Base-by-base conservation (phyloP, 2,888 invertebrate genomes). In the Microplitis manilae region DNA sequence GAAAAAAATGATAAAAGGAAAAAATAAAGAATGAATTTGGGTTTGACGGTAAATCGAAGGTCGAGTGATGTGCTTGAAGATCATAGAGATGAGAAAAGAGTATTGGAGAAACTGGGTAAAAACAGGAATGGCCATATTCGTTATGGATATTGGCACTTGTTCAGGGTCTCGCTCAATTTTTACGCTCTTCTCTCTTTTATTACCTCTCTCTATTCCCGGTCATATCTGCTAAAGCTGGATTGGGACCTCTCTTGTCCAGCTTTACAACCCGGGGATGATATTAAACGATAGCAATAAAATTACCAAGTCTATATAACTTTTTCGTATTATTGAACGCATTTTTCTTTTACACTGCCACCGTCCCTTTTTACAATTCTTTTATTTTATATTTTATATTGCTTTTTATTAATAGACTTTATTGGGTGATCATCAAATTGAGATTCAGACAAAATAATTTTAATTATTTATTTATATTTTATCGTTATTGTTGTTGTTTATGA, bases 111-210 rank as follows among this genome's bases (percentile, higher is more conserved):
- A 30, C 15, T 70, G 5, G 70, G 64, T 69, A 69, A 75, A 75
- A 75, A 75, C 69, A 64, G 69, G 61, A 75, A 69, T 20, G 62
- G 64, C 75, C 64, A 64, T 69, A 75, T 75, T 75, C 75, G 68
- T 72, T 72, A 72, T 72, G 72, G 68, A 76, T 68, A 76, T 72
- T 72, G 72, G 76, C 76, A 72, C 72, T 70, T 50, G 30, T 75
- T 74, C 74, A 74, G 17, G 17, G 60, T 61, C 61, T 61, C 7
- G 13, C 41, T 17, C 41, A 9, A 41, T 68, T 60, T 68, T 50
- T 38, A 59, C 30, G 67, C 20, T 72, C 17, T 72, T 40, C 30
- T 62, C 13, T 39, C 30, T 68, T 40, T 15, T 39, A n/a, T 68
- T n/a, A 68, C 6, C 15, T 68, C 6, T 13, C 64, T 64, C 71